Percentiles rank a stretch among this genome's conserved stretches.
Conservation (phyloP, 2,888 invertebrate genomes). For the Clivina fossor region DNA sequence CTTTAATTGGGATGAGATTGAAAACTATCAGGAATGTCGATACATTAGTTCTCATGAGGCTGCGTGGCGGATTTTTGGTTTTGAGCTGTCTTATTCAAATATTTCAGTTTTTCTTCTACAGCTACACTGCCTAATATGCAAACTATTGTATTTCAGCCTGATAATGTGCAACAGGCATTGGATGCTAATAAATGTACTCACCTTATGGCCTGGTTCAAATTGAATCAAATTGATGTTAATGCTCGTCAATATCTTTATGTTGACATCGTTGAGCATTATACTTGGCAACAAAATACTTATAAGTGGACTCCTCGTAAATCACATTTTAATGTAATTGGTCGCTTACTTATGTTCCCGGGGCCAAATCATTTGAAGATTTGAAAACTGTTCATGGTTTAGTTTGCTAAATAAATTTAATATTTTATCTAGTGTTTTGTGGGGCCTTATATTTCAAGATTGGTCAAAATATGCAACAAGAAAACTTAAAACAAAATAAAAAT, state of each 20-base stretch:
- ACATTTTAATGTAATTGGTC: not conserved
- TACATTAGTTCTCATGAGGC: constrained; percentile 1
- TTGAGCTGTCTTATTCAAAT: not conserved
- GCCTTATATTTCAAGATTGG: too few species aligned
- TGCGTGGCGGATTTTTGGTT: not conserved
- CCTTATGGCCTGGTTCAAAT: not conserved
- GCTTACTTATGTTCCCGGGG: constrained; percentile 1
- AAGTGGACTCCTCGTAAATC: not conserved
- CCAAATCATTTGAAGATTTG: not conserved
- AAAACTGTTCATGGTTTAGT: not conserved
- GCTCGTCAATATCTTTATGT: constrained; percentile 3
- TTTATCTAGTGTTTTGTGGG: too few species aligned
- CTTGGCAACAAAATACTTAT: not conserved
- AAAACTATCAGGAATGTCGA: not conserved
- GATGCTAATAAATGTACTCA: not conserved
- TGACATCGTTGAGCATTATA: not conserved
- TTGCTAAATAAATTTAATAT: too few species aligned
- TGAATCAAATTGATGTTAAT: not conserved
- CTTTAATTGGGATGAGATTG: constrained; percentile 3
- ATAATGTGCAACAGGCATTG: not conserved
- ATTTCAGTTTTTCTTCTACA: not conserved
- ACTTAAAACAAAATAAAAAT: too few species aligned
- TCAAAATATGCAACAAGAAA: too few species aligned
- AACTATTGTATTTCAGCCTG: not conserved
- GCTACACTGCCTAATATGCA: not conserved